Percentiles rank a stretch among this genome's conserved stretches.
Evolutionary conservation across 2,797 vertebrate species (phyloP).

Genomic region (Anisognathus igniventris): DNA sequence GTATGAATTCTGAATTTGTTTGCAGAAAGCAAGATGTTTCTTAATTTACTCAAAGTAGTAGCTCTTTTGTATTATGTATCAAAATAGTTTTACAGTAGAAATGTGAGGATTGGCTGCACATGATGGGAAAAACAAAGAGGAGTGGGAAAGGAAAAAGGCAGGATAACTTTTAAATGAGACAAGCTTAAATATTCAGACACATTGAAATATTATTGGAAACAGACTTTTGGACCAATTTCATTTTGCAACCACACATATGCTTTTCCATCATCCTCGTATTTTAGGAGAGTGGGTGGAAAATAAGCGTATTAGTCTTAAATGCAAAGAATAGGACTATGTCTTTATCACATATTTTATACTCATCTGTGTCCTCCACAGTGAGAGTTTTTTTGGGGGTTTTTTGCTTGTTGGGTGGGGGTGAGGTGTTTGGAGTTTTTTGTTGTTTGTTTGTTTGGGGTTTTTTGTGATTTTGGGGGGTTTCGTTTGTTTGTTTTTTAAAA

Average conservation of each 20-base stretch:
- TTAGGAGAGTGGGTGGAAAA: slow-evolving; percentile 16
- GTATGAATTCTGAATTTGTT: background rate
- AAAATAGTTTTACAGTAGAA: background rate
- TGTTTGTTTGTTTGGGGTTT: rapidly evolving
- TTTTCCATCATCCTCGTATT: background rate
- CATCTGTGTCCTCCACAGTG: background rate
- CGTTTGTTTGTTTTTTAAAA: background rate
- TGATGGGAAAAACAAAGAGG: background rate
- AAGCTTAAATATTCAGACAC: slow-evolving; percentile 10
- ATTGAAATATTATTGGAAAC: slow-evolving; percentile 11
- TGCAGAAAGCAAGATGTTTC: background rate
- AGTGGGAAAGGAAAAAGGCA: background rate
- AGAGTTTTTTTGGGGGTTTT: rapidly evolving
- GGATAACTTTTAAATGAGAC: background rate
- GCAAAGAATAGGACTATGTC: background rate
- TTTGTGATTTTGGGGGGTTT: background rate
- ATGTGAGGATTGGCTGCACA: background rate
- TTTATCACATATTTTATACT: background rate
- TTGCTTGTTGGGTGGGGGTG: background rate
- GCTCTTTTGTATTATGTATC: background rate
- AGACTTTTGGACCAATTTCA: background rate
- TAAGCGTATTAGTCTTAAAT: background rate
- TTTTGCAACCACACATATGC: background rate
- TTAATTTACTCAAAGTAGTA: background rate
- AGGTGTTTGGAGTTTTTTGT: background rate